These are phyloP conservation scores for Cephalopterus ornatus DNA, from an alignment of 2,113 vertebrate species.

Conservation along the genomic window DNA sequence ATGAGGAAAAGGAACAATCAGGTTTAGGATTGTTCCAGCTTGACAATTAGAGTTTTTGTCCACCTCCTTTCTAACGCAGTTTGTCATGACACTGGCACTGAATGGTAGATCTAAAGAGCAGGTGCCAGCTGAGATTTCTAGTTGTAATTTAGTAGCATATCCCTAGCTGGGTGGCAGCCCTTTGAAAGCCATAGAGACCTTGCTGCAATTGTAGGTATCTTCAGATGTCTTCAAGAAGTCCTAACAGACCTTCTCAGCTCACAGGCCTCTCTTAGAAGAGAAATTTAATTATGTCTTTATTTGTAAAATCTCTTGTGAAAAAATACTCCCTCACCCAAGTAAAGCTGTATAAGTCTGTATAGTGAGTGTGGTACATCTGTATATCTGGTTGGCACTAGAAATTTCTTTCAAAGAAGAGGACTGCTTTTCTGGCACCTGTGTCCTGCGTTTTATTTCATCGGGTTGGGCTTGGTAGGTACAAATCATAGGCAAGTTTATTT, in stretches of 20 bases:
- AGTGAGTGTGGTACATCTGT: not conserved
- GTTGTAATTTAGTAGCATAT: not conserved
- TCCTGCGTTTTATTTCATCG: not conserved
- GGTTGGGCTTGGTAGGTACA: not conserved
- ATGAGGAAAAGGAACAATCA: not conserved
- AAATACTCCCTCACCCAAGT: not conserved
- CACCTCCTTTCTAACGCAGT: not conserved
- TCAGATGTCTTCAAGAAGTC: not conserved
- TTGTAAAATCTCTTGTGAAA: not conserved
- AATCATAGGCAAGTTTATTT: not conserved
- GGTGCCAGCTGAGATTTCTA: not conserved
- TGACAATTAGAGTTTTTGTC: not conserved
- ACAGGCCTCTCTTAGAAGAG: not conserved
- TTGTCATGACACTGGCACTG: not conserved
- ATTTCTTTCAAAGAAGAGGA: not conserved
- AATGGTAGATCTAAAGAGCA: not conserved
- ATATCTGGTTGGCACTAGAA: not conserved
- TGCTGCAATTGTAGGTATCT: not conserved
- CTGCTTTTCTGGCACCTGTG: not conserved
- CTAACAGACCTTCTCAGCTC: not conserved
- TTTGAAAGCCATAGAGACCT: not conserved
- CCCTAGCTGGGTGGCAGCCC: not conserved
- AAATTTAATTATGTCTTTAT: not conserved
- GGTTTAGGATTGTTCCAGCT: not conserved
- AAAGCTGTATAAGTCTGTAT: not conserved